Base-by-base conservation (phyloP, 2,888 invertebrate species). In the Chironomus tentans region DNA sequence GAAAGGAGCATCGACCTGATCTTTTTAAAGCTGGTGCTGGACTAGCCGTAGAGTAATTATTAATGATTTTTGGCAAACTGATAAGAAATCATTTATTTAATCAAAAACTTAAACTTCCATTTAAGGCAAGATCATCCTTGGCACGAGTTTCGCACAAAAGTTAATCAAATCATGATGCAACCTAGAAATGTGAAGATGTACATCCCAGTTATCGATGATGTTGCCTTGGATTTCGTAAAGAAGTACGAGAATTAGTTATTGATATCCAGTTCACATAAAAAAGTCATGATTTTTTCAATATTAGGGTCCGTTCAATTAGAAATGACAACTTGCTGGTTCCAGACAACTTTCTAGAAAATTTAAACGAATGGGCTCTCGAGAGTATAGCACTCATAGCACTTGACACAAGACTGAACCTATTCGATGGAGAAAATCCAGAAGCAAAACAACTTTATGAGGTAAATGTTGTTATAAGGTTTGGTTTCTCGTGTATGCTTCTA, bases 161-260 rank as follows among this genome's bases (percentile, higher is more conserved):
- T 90, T 0, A 91, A 91, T 81, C 89, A 89, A 73, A 86, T 89
- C 46, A 83, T 92, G 81, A 82, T 92, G 81, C 87, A 89, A 79
- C 89, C 90, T 0, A 87, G 88, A 78, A 82, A 86, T 77, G 84
- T 86, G 1, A 87, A 86, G 80, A 80, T 86, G 1, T 88, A 88
- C 78, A 80, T 86, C 3, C 83, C 85, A 1, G 84, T 82, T 10
- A 82, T 88, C 76, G 84, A 86, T 76, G 83, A 84, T 76, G 86
- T 88, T 28, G 86, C 87, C 46, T 81, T 79, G 46, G 83, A 83
- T 38, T 83, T 84, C 61, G 56, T 84, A 2, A 78, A 81, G 12
- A 81, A 82, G 83, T 82, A 77, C 71, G 70, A 12, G 10, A n/a
- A n/a, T n/a, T n/a, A n/a, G n/a, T n/a, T n/a, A n/a, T 24, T 24